Conservation (phyloP, 1,140 invertebrate species). For the Tribolium madens region DNA sequence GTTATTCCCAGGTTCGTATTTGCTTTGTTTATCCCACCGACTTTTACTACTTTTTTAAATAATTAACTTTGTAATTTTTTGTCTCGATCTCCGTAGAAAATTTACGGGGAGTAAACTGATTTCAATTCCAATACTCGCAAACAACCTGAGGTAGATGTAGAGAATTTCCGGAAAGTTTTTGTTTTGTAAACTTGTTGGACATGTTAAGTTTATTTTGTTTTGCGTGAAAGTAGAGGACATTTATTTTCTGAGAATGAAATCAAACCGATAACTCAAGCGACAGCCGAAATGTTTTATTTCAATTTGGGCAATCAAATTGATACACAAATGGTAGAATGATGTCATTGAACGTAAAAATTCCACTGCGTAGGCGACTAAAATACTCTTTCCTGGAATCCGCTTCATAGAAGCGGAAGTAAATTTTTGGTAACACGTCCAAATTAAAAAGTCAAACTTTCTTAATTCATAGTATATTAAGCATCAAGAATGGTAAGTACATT, state of each 20-base stretch:
- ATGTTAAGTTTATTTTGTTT: not conserved
- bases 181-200: conserved; percentile 4
- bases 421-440: not conserved
- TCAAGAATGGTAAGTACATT: too few relatives aligned
- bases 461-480: too few relatives aligned
- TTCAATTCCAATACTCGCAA: conserved; percentile 7
- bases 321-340: not conserved
- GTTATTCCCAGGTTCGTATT: conserved; percentile 23
- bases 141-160: not conserved
- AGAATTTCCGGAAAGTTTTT: conserved; percentile 19
- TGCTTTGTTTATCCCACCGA: conserved; percentile 9
- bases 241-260: not conserved
- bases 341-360: not conserved
- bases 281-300: not conserved
- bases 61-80: conserved; percentile 11
- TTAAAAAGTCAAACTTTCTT: not conserved
- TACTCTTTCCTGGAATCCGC: not conserved
- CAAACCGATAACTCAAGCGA: not conserved
- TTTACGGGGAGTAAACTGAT: not conserved
- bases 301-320: not conserved
- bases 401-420: not conserved
- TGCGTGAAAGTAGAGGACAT: not conserved
- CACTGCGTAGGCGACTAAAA: not conserved
- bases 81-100: not conserved
- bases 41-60: conserved; percentile 5